Percentiles rank a stretch among this genome's conserved stretches.
Evolutionary conservation across 2,888 invertebrate species (phyloP).

Genomic region (Tetropium fuscum): DNA sequence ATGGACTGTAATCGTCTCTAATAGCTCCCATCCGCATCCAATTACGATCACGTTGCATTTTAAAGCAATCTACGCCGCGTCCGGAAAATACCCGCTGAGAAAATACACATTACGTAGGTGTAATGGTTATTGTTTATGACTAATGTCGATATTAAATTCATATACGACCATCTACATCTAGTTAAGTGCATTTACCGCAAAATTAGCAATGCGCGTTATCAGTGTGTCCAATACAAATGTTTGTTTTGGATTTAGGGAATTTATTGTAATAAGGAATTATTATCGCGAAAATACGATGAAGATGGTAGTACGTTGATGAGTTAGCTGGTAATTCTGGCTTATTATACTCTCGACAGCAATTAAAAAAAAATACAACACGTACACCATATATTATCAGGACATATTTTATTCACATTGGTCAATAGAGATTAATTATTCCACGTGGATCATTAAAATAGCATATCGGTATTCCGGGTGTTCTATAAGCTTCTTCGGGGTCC

Average conservation of each 20-base stretch:
- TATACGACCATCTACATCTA: slow-evolving; percentile 13
- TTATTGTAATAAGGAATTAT: slow-evolving; percentile 5
- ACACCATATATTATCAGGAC: too few relatives aligned
- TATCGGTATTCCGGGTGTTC: too few relatives aligned
- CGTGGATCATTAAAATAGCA: too few relatives aligned
- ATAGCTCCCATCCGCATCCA: slow-evolving; percentile 29
- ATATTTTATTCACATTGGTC: too few relatives aligned
- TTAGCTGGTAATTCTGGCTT: too few relatives aligned
- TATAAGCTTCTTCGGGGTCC: too few relatives aligned
- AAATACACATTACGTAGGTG: too few relatives aligned
- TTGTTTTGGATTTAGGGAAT: slow-evolving; percentile 9
- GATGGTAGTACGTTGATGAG: too few relatives aligned
- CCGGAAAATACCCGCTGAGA: neutral
- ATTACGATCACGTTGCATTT: slow-evolving; percentile 28
- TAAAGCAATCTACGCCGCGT: slow-evolving; percentile 10
- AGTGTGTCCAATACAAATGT: slow-evolving; percentile 2
- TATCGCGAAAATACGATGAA: too few relatives aligned
- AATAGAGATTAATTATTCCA: too few relatives aligned
- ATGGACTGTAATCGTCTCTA: slow-evolving; percentile 27
- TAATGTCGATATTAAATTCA: slow-evolving; percentile 11
- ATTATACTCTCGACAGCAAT: too few relatives aligned
- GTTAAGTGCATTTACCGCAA: slow-evolving; percentile 19
- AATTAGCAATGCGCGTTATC: slow-evolving; percentile 23
- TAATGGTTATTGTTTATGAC: slow-evolving; percentile 17
- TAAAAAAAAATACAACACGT: too few relatives aligned